A percentile compares a stretch with the other conserved stretches of the same genome.
phyloP scores from a whole-genome alignment of 2,113 vertebrate genomes.

The Tyto alba region DNA sequence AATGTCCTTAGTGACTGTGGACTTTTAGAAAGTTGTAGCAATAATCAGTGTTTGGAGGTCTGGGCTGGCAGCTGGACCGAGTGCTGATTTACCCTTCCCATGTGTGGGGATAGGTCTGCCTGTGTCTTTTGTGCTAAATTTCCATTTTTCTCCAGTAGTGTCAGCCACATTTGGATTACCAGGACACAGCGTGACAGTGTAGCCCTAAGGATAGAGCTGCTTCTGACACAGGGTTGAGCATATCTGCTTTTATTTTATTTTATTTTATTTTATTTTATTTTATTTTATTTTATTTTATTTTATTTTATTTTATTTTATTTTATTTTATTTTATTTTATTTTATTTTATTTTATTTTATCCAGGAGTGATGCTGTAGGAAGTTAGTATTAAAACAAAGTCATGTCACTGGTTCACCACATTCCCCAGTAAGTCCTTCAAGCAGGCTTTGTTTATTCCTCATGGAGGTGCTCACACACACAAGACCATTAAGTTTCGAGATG shows the following conservation, averaged over 20 bases:
- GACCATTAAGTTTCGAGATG: background rate
- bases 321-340: too few relatives aligned
- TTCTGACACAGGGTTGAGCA: background rate
- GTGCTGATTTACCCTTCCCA: background rate
- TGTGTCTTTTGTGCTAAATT: background rate
- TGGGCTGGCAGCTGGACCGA: background rate
- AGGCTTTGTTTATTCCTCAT: background rate
- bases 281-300: too few relatives aligned
- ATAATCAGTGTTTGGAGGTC: background rate
- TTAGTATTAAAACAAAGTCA: background rate
- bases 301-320: too few relatives aligned
- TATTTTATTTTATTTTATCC: background rate
- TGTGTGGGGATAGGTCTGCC: background rate
- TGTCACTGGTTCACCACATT: background rate
- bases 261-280: too few relatives aligned
- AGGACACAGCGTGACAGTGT: fast-evolving
- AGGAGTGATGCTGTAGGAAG: background rate
- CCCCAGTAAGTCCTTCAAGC: background rate
- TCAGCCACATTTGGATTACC: background rate
- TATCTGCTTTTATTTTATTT: too few relatives aligned
- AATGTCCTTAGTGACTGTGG: background rate
- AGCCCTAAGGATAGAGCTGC: background rate
- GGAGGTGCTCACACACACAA: background rate
- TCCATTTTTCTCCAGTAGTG: background rate
- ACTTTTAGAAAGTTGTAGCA: background rate